These are phyloP conservation scores for Gymnoscopelus microlampas DNA, from an alignment of 2,797 vertebrate species.

Conservation along the genomic window DNA sequence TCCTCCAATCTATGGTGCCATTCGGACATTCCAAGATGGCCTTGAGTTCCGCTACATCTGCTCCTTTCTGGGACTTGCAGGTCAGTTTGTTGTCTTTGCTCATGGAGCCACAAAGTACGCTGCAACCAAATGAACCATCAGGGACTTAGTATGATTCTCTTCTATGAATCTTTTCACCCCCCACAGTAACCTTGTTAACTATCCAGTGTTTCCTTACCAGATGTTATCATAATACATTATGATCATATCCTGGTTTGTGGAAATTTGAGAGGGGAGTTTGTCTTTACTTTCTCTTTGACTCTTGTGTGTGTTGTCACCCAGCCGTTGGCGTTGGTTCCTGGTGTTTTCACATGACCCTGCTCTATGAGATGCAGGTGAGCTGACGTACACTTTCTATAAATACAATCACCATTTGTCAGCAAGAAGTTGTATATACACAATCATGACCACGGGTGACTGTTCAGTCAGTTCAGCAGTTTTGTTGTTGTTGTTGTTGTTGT, in stretches of 20 bases:
- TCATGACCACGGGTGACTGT: neutral
- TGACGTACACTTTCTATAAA: neutral
- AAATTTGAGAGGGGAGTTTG: neutral
- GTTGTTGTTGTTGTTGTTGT: neutral
- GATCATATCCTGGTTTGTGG: neutral
- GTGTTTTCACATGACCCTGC: slow-evolving; percentile 99
- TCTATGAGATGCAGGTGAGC: slow-evolving; percentile 99
- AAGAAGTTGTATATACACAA: neutral
- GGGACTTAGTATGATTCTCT: neutral
- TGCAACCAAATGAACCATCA: neutral
- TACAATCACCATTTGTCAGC: slow-evolving; percentile 5
- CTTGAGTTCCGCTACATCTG: slow-evolving; percentile 93
- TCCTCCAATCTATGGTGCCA: slow-evolving; percentile 93
- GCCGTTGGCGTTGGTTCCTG: slow-evolving; percentile 97
- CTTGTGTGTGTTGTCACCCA: slow-evolving; percentile 69
- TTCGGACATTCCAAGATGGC: slow-evolving; percentile 90
- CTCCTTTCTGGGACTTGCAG: slow-evolving; percentile 93
- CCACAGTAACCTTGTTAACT: neutral
- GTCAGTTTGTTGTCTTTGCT: slow-evolving; percentile 68
- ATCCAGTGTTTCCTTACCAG: neutral
- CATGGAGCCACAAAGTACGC: neutral
- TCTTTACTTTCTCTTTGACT: neutral
- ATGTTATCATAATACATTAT: neutral
- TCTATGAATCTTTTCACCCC: too few species aligned
- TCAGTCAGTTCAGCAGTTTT: neutral